Percentiles rank a stretch among this genome's conserved stretches.
Conservation (phyloP, 2,888 invertebrate species). For the Uloborus plumipes region DNA sequence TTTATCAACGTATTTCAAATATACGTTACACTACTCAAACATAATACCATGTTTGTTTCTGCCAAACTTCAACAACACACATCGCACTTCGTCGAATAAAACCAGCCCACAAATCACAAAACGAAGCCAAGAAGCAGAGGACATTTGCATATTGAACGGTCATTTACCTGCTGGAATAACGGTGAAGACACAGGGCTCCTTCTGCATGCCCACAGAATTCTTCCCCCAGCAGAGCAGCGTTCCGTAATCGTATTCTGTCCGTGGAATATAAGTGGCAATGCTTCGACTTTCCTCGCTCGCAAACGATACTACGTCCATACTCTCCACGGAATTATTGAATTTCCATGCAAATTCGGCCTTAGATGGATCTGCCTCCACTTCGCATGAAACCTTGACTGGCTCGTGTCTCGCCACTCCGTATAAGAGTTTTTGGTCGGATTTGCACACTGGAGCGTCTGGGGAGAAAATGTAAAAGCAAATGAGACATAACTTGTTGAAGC, state of each 20-base stretch:
- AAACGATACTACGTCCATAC: slow-evolving; percentile 50
- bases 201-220: slow-evolving; percentile 67
- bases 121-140: too few species aligned
- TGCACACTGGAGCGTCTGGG: slow-evolving; percentile 92
- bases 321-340: slow-evolving; percentile 82
- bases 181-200: slow-evolving; percentile 67
- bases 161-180: slow-evolving; percentile 67
- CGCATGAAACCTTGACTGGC: slow-evolving; percentile 76
- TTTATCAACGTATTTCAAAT: too few species aligned
- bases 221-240: slow-evolving; percentile 67
- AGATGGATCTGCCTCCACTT: slow-evolving; percentile 90
- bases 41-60: too few species aligned
- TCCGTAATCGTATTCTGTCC: slow-evolving; percentile 68
- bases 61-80: too few species aligned
- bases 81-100: too few species aligned
- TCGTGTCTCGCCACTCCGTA: slow-evolving; percentile 93
- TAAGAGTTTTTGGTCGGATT: slow-evolving; percentile 84
- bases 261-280: slow-evolving; percentile 67
- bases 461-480: not conserved
- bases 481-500: not conserved
- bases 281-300: slow-evolving; percentile 59
- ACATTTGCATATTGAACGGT: not conserved
- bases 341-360: slow-evolving; percentile 92
- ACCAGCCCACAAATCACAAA: too few species aligned
- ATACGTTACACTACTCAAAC: too few species aligned